Evolutionary conservation across 2,888 invertebrate species (phyloP).

Genomic region (Steinernema hermaphroditum): DNA sequence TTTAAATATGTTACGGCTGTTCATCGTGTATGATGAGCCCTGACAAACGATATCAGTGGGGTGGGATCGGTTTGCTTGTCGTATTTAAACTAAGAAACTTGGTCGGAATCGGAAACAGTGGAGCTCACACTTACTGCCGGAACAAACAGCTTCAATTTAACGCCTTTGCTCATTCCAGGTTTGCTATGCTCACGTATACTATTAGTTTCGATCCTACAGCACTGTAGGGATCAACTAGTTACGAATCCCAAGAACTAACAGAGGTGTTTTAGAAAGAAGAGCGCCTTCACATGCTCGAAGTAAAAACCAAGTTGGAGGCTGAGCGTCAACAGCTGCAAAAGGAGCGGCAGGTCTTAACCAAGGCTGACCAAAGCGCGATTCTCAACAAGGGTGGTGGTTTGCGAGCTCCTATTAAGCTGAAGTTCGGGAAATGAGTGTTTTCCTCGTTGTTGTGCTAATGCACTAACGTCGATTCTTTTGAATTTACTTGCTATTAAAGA

Average conservation of each 20-base stretch:
- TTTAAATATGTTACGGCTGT: neutral
- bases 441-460: neutral
- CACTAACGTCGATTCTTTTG: too few species aligned
- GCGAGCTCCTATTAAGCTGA: slow-evolving; percentile 25
- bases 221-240: neutral
- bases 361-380: slow-evolving; percentile 14
- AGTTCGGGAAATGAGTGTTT: slow-evolving; percentile 20
- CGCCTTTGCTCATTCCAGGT: slow-evolving; percentile 7
- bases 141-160: neutral
- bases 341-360: neutral
- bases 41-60: too few species aligned
- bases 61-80: too few species aligned
- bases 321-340: slow-evolving; percentile 3
- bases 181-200: neutral
- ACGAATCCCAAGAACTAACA: neutral
- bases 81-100: too few species aligned
- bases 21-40: too few species aligned
- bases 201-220: neutral
- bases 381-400: slow-evolving; percentile 26
- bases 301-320: slow-evolving; percentile 7
- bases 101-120: too few species aligned
- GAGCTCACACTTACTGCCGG: too few species aligned
- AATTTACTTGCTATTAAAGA: too few species aligned
- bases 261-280: slow-evolving; percentile 9
- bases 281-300: slow-evolving; percentile 23